Conservation (phyloP, 1,140 invertebrate genomes). For the Listronotus oregonensis region DNA sequence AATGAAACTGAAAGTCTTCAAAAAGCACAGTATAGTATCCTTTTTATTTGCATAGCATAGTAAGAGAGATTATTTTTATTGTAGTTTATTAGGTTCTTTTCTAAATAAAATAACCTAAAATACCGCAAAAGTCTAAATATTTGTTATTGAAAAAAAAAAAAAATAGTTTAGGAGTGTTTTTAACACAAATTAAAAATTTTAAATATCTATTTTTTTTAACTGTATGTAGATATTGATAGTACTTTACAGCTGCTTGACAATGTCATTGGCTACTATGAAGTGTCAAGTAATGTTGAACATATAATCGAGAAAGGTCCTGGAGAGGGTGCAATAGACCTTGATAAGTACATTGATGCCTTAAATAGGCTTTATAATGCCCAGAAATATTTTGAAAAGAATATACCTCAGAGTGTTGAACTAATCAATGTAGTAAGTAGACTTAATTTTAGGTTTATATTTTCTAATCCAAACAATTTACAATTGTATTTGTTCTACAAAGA, state of each 20-base stretch:
- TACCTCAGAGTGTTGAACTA: conserved; percentile 90
- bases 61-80: too few relatives aligned
- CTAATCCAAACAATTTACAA: too few relatives aligned
- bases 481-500: too few relatives aligned
- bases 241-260: conserved; percentile 82
- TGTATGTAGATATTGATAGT: conserved; percentile 71
- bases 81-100: too few relatives aligned
- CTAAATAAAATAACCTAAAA: neutral
- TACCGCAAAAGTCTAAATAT: neutral
- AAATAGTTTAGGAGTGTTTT: too few relatives aligned
- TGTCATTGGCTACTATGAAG: conserved; percentile 88
- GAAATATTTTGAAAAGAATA: conserved; percentile 91
- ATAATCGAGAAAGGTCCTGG: conserved; percentile 76
- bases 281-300: conserved; percentile 82
- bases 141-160: too few relatives aligned
- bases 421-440: conserved; percentile 81
- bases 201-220: conserved; percentile 16
- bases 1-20: conserved; percentile 93
- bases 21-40: conserved; percentile 85
- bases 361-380: conserved; percentile 85
- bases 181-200: too few relatives aligned
- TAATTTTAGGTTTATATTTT: too few relatives aligned
- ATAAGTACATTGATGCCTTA: conserved; percentile 79
- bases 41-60: conserved; percentile 12
- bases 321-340: conserved; percentile 63